Evolutionary conservation across 2,888 invertebrate species (phyloP).

Genomic region (Epistrophella euchroma): DNA sequence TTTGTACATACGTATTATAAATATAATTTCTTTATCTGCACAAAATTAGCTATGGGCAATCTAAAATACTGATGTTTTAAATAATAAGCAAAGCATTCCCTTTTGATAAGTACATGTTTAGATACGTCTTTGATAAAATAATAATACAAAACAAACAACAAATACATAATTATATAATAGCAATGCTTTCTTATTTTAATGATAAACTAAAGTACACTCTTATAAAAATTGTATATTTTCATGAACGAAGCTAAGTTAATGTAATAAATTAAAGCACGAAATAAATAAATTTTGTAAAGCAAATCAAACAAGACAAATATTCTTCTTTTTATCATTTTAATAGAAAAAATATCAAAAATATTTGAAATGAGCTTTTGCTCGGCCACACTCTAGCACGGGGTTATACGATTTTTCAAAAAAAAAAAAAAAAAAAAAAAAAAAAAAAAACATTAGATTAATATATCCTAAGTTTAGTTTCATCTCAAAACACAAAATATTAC

Average conservation of each 20-base stretch:
- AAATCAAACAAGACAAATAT: constrained; percentile 28
- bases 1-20: no score
- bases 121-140: constrained; percentile 6
- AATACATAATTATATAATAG: background rate
- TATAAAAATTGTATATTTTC: constrained; percentile 29
- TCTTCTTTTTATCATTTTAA: constrained; percentile 61
- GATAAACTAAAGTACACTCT: background rate
- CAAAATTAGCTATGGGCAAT: background rate
- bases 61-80: background rate
- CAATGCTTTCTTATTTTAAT: constrained; percentile 1
- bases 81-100: constrained; percentile 12
- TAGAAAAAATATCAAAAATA: constrained; percentile 39
- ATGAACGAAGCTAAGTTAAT: constrained; percentile 50
- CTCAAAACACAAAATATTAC: constrained; percentile 16
- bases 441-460: constrained; percentile 29
- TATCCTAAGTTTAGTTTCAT: constrained; percentile 48
- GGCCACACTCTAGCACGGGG: constrained; percentile 66
- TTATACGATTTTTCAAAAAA: constrained; percentile 52
- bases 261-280: constrained; percentile 39
- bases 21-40: no score
- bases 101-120: background rate
- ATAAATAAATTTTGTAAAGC: constrained; percentile 59
- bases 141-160: constrained; percentile 4
- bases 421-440: constrained; percentile 1
- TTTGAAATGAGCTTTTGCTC: constrained; percentile 71